Percentiles rank a stretch among this genome's conserved stretches.
Conservation (phyloP, 2,888 invertebrate genomes). For the Heliconius aoede region DNA sequence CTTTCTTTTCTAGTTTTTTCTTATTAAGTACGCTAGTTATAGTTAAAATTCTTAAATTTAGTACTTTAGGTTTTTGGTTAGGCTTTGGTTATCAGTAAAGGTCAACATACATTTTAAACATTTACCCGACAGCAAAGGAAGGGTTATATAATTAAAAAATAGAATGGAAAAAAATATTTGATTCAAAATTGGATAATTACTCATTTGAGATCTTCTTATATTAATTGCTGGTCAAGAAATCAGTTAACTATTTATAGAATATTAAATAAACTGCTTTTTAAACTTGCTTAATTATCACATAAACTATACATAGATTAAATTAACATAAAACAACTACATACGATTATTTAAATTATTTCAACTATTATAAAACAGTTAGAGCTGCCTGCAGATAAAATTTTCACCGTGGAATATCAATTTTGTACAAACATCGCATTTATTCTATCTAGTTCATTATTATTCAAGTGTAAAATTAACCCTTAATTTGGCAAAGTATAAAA, state of each 20-base stretch:
- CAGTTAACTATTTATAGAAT: neutral
- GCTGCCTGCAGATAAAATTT: slow-evolving; percentile 9
- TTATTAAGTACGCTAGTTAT: too few relatives aligned
- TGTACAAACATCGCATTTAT: slow-evolving; percentile 15
- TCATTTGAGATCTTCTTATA: too few relatives aligned
- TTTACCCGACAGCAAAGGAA: too few relatives aligned
- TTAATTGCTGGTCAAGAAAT: neutral
- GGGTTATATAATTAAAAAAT: too few relatives aligned
- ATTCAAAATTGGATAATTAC: too few relatives aligned
- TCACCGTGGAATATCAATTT: slow-evolving; percentile 22
- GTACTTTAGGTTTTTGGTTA: too few relatives aligned
- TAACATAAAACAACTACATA: neutral
- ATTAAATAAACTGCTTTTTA: neutral
- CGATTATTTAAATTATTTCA: neutral
- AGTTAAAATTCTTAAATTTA: too few relatives aligned
- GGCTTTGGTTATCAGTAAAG: too few relatives aligned
- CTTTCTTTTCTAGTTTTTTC: too few relatives aligned
- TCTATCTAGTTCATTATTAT: slow-evolving; percentile 35
- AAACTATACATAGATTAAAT: neutral
- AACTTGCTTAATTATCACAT: neutral
- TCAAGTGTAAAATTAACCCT: slow-evolving; percentile 29
- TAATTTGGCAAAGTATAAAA: too few relatives aligned
- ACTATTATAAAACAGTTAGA: slow-evolving; percentile 12
- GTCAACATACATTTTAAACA: too few relatives aligned
- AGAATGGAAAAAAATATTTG: neutral